Evolutionary conservation across 2,113 vertebrate species (phyloP), one percentile per base, ranked within the genome.

Genomic region (Oncorhynchus gorbuscha): DNA sequence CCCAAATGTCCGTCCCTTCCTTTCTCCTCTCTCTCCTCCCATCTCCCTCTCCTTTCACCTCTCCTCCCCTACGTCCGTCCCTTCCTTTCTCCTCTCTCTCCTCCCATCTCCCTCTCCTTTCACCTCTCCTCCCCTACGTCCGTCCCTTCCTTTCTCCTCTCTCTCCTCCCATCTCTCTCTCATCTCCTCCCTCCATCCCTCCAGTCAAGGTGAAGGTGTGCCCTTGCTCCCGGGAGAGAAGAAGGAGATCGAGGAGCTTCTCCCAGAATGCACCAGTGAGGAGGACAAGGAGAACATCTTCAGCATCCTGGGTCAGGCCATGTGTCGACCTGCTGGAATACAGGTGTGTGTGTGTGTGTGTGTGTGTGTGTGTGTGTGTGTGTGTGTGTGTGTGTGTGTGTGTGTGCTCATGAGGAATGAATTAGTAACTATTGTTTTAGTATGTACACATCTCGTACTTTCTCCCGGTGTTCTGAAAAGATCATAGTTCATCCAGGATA

Each of bases 251-350:
- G 95, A 98, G 80, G 96, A 91, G 79, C 89, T 99, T 77, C 94
- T 99, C 78, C 98, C 97, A 48, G 92, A 94, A 68, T 92, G 91
- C 72, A 89, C 95, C 71, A 92, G 92, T 8, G 95, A 97, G 79
- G 97, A 99, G 80, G 98, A 99, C 82, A 96, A 92, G 74, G 96
- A 98, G 59, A 93, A 93, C 76, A 97, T 99, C 75, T 99, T 96
- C 82, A 94, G 96, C 74, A 98, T 99, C 77, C 94, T 99, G 24
- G 97, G 98, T 4, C 98, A 99, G 84, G 98, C 97, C 66, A 96
- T 99, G 87, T 99, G 98, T 90, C 95, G 97, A 14, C 97, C 97
- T 24, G 97, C 98, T 3, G 98, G 98, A 49, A 97, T 99, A 88
- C 98, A 99, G 94, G 98, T 96, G 69, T 18, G 18, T 13, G 51